A percentile compares a stretch with the other conserved stretches of the same genome.
Evolutionary conservation across 2,113 vertebrate genomes (phyloP).

Genomic region (Cochlearius cochlearius): DNA sequence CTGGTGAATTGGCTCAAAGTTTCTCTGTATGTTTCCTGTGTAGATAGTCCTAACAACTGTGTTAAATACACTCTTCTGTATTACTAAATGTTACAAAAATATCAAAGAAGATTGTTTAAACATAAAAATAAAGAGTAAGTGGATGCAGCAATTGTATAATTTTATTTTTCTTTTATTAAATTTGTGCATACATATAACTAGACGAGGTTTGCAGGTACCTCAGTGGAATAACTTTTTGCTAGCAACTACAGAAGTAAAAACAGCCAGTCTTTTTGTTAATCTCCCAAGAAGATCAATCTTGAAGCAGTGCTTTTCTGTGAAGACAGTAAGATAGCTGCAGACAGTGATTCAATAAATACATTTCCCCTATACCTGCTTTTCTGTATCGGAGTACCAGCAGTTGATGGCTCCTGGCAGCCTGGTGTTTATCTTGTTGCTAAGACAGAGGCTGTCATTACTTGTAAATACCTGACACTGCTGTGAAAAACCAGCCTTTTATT

Average conservation of each 20-base stretch:
- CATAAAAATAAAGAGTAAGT: not conserved
- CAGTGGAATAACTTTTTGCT: not conserved
- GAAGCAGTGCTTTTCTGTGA: not conserved
- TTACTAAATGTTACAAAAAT: not conserved
- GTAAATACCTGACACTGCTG: not conserved
- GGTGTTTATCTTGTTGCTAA: constrained; percentile 26
- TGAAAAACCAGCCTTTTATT: not conserved
- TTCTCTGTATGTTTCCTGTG: not conserved
- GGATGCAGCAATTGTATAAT: not conserved
- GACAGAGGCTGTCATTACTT: constrained; percentile 7
- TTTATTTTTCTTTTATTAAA: not conserved
- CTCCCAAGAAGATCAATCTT: not conserved
- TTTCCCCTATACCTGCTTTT: not conserved
- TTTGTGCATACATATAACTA: not conserved
- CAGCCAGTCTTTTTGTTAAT: not conserved
- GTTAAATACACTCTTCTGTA: not conserved
- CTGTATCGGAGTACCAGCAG: not conserved
- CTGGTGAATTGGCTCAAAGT: not conserved
- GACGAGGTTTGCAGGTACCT: not conserved
- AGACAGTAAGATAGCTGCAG: not conserved
- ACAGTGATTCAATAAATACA: not conserved
- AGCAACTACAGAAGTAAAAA: not conserved
- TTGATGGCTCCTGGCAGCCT: not conserved
- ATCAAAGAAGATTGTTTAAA: not conserved
- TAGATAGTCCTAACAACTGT: not conserved